Evolutionary conservation across 2,888 invertebrate species (phyloP), one percentile per base, ranked within the genome.

Genomic region (Corbicula japonica): DNA sequence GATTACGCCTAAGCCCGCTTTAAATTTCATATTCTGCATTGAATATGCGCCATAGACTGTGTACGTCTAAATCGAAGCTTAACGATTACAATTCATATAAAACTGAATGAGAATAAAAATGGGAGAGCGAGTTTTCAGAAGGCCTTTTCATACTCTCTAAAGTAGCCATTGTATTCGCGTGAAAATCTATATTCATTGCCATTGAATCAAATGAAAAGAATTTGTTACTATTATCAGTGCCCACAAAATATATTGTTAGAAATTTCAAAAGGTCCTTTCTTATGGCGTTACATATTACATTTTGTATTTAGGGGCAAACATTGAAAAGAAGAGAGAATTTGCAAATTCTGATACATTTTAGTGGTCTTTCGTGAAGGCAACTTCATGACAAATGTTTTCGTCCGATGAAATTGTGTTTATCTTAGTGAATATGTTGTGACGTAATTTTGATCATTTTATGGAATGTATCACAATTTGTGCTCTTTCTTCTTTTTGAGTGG

Each of bases 191-290:
- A 87, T 87, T 83, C 83, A 77, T 74, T 79, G 66, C 86, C 82
- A 88, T 87, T 88, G 83, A 88, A 73, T 71, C 74, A 69, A 76
- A 76, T 88, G 87, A 88, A 89, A 87, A 82, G 88, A 88, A 86
- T 88, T 89, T 87, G 86, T 81, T 71, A 77, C 89, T 84, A 89
- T 90, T 90, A 89, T 90, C 89, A 86, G 79, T 81, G 76, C 71
- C 78, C 77, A 83, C 87, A 89, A 89, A 90, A 90, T 90, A 90
- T 90, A 90, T 90, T 90, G 90, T 90, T 90, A 83, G 90, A 87
- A 86, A 84, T 88, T 89, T 90, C 86, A 89, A 90, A 88, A 87
- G 86, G 84, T 75, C 87, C 84, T 89, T 90, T 89, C 90, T 90
- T 89, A 88, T 86, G 81, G 84, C 78, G 88, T 89, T 89, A 88